Evolutionary conservation across 2,888 invertebrate genomes (phyloP).

Genomic region (Xylocampa areola): DNA sequence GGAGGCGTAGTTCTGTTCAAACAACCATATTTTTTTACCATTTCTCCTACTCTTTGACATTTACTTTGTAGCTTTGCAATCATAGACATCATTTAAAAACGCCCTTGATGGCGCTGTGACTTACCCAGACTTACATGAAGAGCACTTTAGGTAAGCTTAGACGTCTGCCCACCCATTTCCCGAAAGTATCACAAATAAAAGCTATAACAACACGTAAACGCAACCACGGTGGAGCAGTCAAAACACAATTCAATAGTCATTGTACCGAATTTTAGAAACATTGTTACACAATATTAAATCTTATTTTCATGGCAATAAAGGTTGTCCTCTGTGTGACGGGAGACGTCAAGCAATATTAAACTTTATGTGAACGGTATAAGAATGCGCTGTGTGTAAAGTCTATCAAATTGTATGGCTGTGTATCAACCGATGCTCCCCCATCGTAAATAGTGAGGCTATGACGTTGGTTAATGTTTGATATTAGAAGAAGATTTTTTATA

Average conservation of each 20-base stretch:
- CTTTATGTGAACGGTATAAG: slow-evolving; percentile 15
- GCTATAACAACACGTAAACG: slow-evolving; percentile 15
- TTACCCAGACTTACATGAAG: too few relatives aligned
- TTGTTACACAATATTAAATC: slow-evolving; percentile 15
- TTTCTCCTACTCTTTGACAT: too few relatives aligned
- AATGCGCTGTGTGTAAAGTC: slow-evolving; percentile 4
- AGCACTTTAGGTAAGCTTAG: background rate
- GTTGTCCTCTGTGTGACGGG: background rate
- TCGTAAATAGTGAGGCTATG: slow-evolving; percentile 58
- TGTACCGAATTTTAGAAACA: slow-evolving; percentile 2
- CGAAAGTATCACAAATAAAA: slow-evolving; percentile 14
- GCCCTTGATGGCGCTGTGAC: too few relatives aligned
- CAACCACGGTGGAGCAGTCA: slow-evolving; percentile 20
- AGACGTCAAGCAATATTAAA: slow-evolving; percentile 21
- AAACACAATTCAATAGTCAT: slow-evolving; percentile 36
- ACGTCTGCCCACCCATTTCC: slow-evolving; percentile 30
- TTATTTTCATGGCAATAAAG: background rate
- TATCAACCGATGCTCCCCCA: slow-evolving; percentile 38
- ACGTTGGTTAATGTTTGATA: slow-evolving; percentile 14
- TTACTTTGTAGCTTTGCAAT: too few relatives aligned
- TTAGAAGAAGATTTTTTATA: background rate
- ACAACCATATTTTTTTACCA: too few relatives aligned
- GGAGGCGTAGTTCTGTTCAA: too few relatives aligned
- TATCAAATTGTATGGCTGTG: slow-evolving; percentile 40
- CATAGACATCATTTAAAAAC: too few relatives aligned